Base-by-base conservation (phyloP, 2,888 invertebrate genomes). In the Dinocampus coccinellae region DNA sequence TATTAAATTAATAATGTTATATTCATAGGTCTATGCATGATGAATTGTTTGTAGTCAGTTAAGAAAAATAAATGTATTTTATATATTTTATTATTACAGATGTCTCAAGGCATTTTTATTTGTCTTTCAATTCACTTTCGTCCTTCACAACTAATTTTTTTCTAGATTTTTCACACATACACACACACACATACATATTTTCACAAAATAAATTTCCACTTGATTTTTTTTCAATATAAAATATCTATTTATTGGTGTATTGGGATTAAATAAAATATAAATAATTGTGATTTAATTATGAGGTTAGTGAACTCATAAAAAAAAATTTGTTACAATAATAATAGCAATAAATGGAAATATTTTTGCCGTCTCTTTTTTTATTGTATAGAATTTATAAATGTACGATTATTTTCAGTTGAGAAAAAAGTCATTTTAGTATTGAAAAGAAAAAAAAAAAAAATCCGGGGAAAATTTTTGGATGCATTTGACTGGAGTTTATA, bases 381-480 rank as follows among this genome's bases (percentile, higher is more conserved):
- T 22, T 36, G 13, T n/a, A n/a, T n/a, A n/a, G n/a, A n/a, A n/a
- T 53, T 53, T 20, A 53, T 53, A 20, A 20, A 16, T 20, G 20
- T 53, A 20, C 1, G 16, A 20, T 3, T 22, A 20, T 4, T 10
- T 53, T 53, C 20, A 53, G 16, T 53, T 10, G 16, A 16, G 16
- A 16, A 16, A 53, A 53, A 58, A 58, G 13, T 29, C n/a, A n/a
- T n/a, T 16, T 26, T 33, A 16, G 13, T 7, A 29, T 20, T 6
- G 16, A 9, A 24, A 10, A 26, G n/a, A 33, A 63, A 47, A 58
- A 67, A 63, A 70, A 71, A 70, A 69, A 75, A 73, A 61, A 20
- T 65, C 69, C 64, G 75, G 80, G 76, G 75, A 77, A 78, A 79
- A 80, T 81, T 83, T 82, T 82, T 84, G 81, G 84, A 84, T 83